A percentile compares a stretch with the other conserved stretches of the same genome.
These are phyloP conservation scores for Coelopa frigida DNA, from an alignment of 1,140 invertebrate species.

Conservation along the genomic window DNA sequence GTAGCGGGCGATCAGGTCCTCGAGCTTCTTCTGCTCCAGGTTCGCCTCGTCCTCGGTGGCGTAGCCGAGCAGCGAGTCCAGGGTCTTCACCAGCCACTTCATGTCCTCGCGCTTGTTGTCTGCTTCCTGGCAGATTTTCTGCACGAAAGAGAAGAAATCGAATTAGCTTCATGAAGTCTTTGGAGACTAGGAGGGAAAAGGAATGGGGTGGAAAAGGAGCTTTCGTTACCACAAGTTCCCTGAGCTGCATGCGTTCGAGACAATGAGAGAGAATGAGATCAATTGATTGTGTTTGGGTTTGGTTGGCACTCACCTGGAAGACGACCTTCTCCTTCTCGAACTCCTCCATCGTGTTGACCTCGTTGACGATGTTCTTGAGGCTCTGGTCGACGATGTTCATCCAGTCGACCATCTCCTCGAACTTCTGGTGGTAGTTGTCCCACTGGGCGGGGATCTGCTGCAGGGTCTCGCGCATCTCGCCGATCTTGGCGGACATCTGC, in stretches of 20 bases:
- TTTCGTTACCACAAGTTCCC: constrained; percentile 52
- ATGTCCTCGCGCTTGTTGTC: constrained; percentile 84
- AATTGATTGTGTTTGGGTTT: constrained; percentile 1
- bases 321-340: constrained; percentile 81
- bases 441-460: constrained; percentile 85
- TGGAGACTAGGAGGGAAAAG: no score
- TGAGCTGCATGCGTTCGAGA: constrained; percentile 45
- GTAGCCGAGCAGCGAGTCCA: constrained; percentile 78
- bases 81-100: constrained; percentile 87
- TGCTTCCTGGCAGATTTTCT: constrained; percentile 84
- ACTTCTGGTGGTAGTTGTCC: constrained; percentile 77
- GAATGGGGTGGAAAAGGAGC: not conserved
- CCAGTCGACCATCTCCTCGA: constrained; percentile 78
- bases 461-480: constrained; percentile 65
- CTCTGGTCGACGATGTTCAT: constrained; percentile 82
- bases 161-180: no score
- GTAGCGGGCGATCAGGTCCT: constrained; percentile 76
- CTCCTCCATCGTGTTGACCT: constrained; percentile 76
- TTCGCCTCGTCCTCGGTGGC: constrained; percentile 70
- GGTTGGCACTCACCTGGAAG: constrained; percentile 67
- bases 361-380: constrained; percentile 72
- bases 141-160: constrained; percentile 16
- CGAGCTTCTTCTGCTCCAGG: constrained; percentile 71
- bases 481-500: constrained; percentile 59
- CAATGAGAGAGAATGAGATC: constrained; percentile 12